Base-by-base conservation (phyloP, 2,113 vertebrate genomes). In the Lampris megalopsis region DNA sequence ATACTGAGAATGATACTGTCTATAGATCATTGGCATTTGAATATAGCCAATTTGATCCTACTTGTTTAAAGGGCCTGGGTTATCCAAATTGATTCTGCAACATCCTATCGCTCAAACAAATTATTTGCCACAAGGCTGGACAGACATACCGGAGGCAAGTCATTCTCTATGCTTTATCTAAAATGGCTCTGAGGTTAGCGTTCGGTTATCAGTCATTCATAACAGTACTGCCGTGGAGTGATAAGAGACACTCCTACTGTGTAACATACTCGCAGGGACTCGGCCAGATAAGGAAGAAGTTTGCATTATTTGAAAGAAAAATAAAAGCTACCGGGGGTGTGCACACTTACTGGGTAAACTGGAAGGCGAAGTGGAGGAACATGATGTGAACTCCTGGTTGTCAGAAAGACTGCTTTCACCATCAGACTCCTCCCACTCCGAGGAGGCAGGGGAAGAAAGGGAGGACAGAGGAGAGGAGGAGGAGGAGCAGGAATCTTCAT, bases 381-480 rank as follows among this genome's bases (percentile, higher is more conserved):
- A 52, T 70, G 82, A 82, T 68, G 86, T 91, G 77, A 86, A 83
- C 36, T 83, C 79, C 10, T 58, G 84, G 64, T 10, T 61, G 41
- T 91, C 91, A 36, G 81, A 84, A 0, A 2, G 84, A 52, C 86
- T 81, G 72, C 68, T 90, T 53, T 96, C 95, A 52, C 95, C 95
- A 0, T 97, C 96, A 0, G 93, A 95, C 69, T 96, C 96, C 94
- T 95, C 96, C 94, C 95, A 96, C 79, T 93, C 92, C 6, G 94
- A 95, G 1, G 91, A 93, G 42, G 78, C 49, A 0, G 94, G 92
- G 48, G 95, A 95, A 7, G 94, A 92, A 0, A 91, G 86, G 36
- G 94, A 92, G 67, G 95, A 95, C 0, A 93, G 93, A 57, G 91
- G 93, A 43, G 90, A 89, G 0, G 94, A 94, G 24, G 94, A 96